Base-by-base conservation (phyloP, 2,888 invertebrate genomes). In the Rhamnusium bicolor region DNA sequence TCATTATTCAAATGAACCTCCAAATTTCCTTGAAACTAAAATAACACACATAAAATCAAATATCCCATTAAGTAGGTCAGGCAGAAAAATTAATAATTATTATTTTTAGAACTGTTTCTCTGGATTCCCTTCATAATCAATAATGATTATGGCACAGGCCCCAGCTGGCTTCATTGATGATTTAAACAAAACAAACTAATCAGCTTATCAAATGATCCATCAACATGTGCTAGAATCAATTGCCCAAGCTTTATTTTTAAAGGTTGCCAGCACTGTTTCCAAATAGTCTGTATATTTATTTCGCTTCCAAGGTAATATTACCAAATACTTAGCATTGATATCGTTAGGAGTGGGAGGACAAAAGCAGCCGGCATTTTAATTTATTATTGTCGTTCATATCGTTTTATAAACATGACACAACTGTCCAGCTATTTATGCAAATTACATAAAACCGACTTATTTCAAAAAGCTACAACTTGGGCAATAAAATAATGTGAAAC, bases 281-380 rank as follows among this genome's bases (percentile, higher is more conserved):
- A 51, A 16, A 47, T 10, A 27, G 27, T 10, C 4, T 40, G n/a
- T 49, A 5, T 32, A 19, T 16, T 60, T 21, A 66, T 68, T 63
- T 63, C 65, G 62, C 69, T 71, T 66, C 73, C 71, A 76, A 73
- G 75, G 68, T 53, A 75, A 72, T 21, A 61, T 72, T 72, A 71
- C 71, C 27, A 65, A 66, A 74, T 67, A 24, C 24, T 24, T 24
- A 61, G 32, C 68, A 66, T 49, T 66, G 51, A 72, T 54, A 54
- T 47, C 2, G 32, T 19, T 27, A 51, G 40, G 29, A 40, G 53
- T 29, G 63, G 49, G 63, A 63, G 10, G 58, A 27, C 49, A 56
- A 40, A 66, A 65, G 49, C 60, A 61, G 54, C 66, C 69, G 70
- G 66, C 46, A 14, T 56, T 47, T 46, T 53, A 56, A 46, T 40